phyloP scores from a whole-genome alignment of 1,140 invertebrate species.

The Polyergus mexicanus region DNA sequence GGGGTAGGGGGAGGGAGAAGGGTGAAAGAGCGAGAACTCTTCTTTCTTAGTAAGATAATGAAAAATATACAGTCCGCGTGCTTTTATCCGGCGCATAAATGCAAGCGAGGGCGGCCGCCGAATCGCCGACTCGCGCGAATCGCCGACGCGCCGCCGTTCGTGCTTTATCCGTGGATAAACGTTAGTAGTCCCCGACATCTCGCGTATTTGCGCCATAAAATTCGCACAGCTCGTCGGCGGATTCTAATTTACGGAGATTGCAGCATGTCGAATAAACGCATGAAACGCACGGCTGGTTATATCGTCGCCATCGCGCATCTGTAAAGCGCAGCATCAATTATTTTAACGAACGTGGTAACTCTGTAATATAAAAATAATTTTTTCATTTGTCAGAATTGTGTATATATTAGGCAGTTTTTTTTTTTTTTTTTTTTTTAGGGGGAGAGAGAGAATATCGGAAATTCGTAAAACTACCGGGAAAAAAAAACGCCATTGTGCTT shows the following conservation, averaged over 20 bases:
- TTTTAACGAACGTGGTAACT: slow-evolving; percentile 22
- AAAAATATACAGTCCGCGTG: slow-evolving; percentile 59
- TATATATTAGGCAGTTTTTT: background rate
- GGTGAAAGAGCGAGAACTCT: slow-evolving; percentile 41
- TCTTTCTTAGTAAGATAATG: slow-evolving; percentile 48
- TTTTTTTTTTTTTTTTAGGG: too few relatives aligned
- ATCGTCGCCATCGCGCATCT: background rate
- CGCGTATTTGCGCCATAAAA: slow-evolving; percentile 51
- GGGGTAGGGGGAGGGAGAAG: background rate
- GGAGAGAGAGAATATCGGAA: background rate
- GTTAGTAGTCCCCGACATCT: slow-evolving; percentile 28
- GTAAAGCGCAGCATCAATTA: slow-evolving; percentile 9
- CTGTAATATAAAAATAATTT: slow-evolving; percentile 16
- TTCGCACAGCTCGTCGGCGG: slow-evolving; percentile 36
- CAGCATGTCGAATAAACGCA: slow-evolving; percentile 44
- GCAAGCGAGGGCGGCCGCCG: slow-evolving; percentile 24
- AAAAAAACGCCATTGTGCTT: background rate
- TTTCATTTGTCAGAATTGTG: background rate
- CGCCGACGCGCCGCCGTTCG: slow-evolving; percentile 49
- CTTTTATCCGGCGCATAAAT: slow-evolving; percentile 58
- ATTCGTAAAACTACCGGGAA: background rate
- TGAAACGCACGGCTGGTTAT: slow-evolving; percentile 9
- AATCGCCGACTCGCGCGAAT: slow-evolving; percentile 43
- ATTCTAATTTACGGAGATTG: slow-evolving; percentile 59
- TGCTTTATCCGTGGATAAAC: slow-evolving; percentile 49